Conservation (phyloP, 2,797 vertebrate genomes). For the Pelobates cultripes region DNA sequence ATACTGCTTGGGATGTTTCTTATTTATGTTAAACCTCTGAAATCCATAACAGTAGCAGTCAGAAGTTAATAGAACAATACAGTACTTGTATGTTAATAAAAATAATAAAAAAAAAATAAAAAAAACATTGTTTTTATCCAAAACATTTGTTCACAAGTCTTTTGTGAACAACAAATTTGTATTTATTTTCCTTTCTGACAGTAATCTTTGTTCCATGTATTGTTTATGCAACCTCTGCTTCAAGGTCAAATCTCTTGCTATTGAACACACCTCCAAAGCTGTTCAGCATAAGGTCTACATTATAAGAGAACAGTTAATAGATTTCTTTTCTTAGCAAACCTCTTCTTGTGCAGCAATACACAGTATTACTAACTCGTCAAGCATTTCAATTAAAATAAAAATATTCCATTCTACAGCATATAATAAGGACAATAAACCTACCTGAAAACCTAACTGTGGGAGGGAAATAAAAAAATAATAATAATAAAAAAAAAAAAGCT, state of each 20-base stretch:
- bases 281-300: slow-evolving; percentile 87
- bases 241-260: slow-evolving; percentile 80
- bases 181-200: slow-evolving; percentile 73
- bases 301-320: slow-evolving; percentile 85
- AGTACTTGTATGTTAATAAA: background rate
- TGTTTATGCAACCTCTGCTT: slow-evolving; percentile 64
- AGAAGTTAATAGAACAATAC: background rate
- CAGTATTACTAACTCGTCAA: slow-evolving; percentile 77
- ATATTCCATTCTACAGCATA: slow-evolving; percentile 55
- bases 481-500: slow-evolving; percentile 43
- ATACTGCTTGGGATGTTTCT: too few relatives aligned
- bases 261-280: slow-evolving; percentile 77
- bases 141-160: slow-evolving; percentile 48
- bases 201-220: slow-evolving; percentile 73
- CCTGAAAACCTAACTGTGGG: slow-evolving; percentile 73
- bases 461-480: slow-evolving; percentile 23
- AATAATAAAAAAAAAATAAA: slow-evolving; percentile 2
- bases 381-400: slow-evolving; percentile 51
- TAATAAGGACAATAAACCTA: slow-evolving; percentile 45
- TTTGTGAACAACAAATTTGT: slow-evolving; percentile 73
- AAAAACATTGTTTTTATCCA: slow-evolving; percentile 51
- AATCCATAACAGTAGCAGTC: background rate
- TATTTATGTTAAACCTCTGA: background rate
- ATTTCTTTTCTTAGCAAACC: slow-evolving; percentile 79
- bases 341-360: slow-evolving; percentile 79